Percentiles rank a stretch among this genome's conserved stretches.
These are phyloP conservation scores for Periophthalmus magnuspinnatus DNA, from an alignment of 2,797 vertebrate genomes.

Conservation along the genomic window DNA sequence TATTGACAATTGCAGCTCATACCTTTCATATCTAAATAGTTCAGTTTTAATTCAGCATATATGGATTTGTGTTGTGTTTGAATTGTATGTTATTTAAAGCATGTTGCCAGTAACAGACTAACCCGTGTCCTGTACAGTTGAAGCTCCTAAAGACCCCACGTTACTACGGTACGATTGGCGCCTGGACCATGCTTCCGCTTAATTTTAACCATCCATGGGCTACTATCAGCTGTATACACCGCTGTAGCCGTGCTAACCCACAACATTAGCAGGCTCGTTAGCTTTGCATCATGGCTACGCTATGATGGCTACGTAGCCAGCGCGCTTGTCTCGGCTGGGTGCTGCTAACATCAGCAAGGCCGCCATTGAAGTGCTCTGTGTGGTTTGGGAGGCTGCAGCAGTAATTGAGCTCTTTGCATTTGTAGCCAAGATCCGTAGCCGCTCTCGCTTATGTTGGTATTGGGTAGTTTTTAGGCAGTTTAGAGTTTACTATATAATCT, in stretches of 20 bases:
- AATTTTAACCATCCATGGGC: slow-evolving; percentile 29
- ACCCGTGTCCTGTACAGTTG: not conserved
- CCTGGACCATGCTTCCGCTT: slow-evolving; percentile 46
- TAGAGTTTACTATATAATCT: not conserved
- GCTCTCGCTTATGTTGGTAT: fast-evolving
- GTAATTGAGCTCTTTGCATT: slow-evolving; percentile 26
- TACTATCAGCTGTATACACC: slow-evolving; percentile 4
- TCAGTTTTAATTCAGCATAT: slow-evolving; percentile 11
- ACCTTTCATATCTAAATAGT: slow-evolving; percentile 29
- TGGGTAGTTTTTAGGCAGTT: not conserved
- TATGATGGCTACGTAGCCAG: slow-evolving; percentile 67
- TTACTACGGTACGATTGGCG: slow-evolving; percentile 38
- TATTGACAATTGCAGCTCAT: slow-evolving; percentile 63
- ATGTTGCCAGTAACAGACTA: not conserved
- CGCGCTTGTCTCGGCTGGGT: slow-evolving; percentile 56
- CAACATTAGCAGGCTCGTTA: slow-evolving; percentile 70
- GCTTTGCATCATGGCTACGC: slow-evolving; percentile 60
- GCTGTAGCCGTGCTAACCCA: slow-evolving; percentile 49
- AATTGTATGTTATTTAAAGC: slow-evolving; percentile 4
- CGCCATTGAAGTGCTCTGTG: slow-evolving; percentile 69
- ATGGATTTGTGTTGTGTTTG: slow-evolving; percentile 5
- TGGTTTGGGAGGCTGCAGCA: slow-evolving; percentile 51
- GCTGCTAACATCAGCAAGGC: slow-evolving; percentile 70
- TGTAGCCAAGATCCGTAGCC: slow-evolving; percentile 13
- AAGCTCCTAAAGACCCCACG: slow-evolving; percentile 17